Conservation (phyloP, 2,797 vertebrate species). For the Clamator glandarius region DNA sequence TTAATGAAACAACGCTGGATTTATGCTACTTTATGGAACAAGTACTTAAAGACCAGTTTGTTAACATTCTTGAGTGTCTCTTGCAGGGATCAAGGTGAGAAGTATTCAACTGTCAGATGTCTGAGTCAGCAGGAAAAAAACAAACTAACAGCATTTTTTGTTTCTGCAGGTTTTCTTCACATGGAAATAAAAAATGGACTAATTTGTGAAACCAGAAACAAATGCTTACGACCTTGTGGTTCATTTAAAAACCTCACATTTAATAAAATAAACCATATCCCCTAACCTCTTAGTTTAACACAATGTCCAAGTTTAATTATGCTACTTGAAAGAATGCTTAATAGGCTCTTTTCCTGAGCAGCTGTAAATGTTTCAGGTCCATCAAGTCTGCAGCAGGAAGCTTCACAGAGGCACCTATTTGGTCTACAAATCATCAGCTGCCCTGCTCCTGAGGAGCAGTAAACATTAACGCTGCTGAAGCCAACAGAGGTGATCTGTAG, state of each 20-base stretch:
- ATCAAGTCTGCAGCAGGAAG: not conserved
- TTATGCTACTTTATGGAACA: not conserved
- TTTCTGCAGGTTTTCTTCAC: not conserved
- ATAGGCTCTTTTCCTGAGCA: not conserved
- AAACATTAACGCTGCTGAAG: not conserved
- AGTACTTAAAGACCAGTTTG: not conserved
- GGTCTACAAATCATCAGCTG: not conserved
- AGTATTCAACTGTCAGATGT: not conserved
- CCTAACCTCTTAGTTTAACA: not conserved
- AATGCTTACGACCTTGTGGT: rapidly evolving
- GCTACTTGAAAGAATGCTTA: not conserved
- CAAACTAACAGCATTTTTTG: not conserved
- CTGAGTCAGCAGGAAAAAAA: not conserved
- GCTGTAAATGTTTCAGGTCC: not conserved
- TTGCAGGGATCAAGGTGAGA: not conserved
- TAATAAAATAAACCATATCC: not conserved
- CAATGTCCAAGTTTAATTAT: not conserved
- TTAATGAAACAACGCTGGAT: not conserved
- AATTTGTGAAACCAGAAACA: not conserved
- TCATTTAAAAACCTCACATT: not conserved
- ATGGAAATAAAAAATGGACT: not conserved
- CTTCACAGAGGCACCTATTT: not conserved
- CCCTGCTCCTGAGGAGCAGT: not conserved
- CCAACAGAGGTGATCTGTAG: not conserved
- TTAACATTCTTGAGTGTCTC: not conserved